Conservation (phyloP, 2,113 vertebrate species). For the Setophaga kirtlandii region DNA sequence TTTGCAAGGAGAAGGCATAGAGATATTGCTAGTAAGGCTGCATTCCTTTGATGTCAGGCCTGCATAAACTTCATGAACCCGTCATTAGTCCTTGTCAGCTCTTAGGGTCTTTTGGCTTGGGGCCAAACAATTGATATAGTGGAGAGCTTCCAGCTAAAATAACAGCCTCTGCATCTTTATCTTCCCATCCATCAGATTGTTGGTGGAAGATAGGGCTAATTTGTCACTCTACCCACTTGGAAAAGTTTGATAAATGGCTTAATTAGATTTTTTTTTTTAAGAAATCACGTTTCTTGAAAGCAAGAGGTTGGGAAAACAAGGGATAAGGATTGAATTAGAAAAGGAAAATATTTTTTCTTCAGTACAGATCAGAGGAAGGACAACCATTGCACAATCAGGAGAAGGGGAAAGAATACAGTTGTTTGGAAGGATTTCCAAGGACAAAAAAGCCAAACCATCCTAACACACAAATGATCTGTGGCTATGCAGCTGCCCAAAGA, state of each 20-base stretch:
- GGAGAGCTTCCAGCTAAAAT: slow-evolving; percentile 68
- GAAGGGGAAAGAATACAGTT: background rate
- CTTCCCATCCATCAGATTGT: slow-evolving; percentile 65
- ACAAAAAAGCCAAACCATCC: background rate
- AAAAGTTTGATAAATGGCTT: slow-evolving; percentile 72
- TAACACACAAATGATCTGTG: background rate
- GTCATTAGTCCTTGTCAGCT: slow-evolving; percentile 61
- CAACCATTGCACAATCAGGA: background rate
- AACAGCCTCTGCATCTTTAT: slow-evolving; percentile 69
- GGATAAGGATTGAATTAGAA: slow-evolving; percentile 44
- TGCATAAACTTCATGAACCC: slow-evolving; percentile 19
- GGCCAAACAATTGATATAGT: slow-evolving; percentile 61
- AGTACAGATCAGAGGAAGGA: background rate
- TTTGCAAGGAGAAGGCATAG: background rate
- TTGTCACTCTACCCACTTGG: slow-evolving; percentile 61
- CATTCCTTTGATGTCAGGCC: slow-evolving; percentile 28
- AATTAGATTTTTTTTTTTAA: slow-evolving; percentile 52
- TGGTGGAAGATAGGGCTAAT: slow-evolving; percentile 52
- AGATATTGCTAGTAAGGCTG: slow-evolving; percentile 14
- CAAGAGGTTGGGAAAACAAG: slow-evolving; percentile 49
- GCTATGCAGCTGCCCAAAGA: background rate
- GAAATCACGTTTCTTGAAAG: slow-evolving; percentile 55
- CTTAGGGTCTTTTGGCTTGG: slow-evolving; percentile 33
- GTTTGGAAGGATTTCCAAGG: background rate
- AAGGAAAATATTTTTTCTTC: slow-evolving; percentile 68